Evolutionary conservation across 2,888 invertebrate genomes (phyloP).

Genomic region (Oligia strigilis): DNA sequence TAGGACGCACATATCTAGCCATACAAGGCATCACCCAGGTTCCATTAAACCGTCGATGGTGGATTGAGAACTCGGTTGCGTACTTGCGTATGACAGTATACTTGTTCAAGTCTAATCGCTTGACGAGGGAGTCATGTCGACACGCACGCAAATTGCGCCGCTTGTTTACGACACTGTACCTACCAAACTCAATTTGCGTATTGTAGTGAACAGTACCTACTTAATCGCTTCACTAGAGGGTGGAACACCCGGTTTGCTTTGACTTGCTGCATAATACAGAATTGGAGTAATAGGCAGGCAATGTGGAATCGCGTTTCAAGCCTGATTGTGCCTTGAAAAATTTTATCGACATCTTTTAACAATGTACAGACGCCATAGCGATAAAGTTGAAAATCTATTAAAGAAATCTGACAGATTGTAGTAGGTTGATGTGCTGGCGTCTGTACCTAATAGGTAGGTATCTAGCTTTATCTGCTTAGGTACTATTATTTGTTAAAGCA

Average conservation of each 20-base stretch:
- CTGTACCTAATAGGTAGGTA: too few species aligned
- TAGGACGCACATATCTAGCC: conserved; percentile 15
- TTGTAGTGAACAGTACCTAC: conserved; percentile 66
- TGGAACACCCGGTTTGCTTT: conserved; percentile 37
- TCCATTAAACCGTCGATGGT: conserved; percentile 73
- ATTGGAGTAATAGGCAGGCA: conserved; percentile 14
- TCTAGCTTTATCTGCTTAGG: not conserved
- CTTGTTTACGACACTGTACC: conserved; percentile 77
- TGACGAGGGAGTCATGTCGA: conserved; percentile 73
- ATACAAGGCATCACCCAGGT: conserved; percentile 66
- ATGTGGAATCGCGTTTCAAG: conserved; percentile 4
- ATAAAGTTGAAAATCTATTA: too few species aligned
- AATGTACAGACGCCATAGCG: not conserved
- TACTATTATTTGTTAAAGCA: conserved; percentile 10
- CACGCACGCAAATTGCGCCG: conserved; percentile 79
- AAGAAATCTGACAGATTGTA: too few species aligned
- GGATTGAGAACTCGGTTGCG: conserved; percentile 73
- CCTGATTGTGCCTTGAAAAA: conserved; percentile 22
- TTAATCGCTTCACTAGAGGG: conserved; percentile 65
- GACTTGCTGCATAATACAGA: conserved; percentile 32
- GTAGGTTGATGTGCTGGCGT: too few species aligned
- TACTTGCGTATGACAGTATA: conserved; percentile 76
- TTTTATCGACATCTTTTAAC: not conserved
- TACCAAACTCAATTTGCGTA: conserved; percentile 78
- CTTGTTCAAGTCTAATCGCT: conserved; percentile 78